These are phyloP conservation scores for Actinopyga echinites DNA, from an alignment of 53 echinoderm and acorn worm genomes.

Conservation along the genomic window DNA sequence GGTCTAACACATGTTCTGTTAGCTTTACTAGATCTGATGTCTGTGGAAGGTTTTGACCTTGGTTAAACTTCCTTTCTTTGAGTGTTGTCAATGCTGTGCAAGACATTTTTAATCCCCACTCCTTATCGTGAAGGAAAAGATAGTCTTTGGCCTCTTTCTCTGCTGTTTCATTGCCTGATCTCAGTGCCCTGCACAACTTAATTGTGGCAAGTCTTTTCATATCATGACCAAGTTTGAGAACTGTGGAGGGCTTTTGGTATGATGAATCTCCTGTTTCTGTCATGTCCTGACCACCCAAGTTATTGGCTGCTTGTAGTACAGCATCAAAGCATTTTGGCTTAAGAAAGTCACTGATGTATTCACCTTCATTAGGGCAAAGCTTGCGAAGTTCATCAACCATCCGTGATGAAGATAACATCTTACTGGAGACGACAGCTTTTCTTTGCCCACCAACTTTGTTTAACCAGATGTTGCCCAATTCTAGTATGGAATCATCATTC, in stretches of 20 bases:
- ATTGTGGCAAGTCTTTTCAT: slow-evolving; percentile 51
- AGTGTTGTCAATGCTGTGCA: slow-evolving; percentile 10
- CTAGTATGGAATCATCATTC: slow-evolving; percentile 57
- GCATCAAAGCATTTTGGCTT: slow-evolving; percentile 60
- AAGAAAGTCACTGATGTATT: slow-evolving; percentile 48
- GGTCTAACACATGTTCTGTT: slow-evolving; percentile 31
- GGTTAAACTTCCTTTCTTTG: neutral
- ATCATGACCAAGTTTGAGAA: slow-evolving; percentile 22
- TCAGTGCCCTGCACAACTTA: slow-evolving; percentile 53
- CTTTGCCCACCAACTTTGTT: slow-evolving; percentile 40
- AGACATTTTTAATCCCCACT: slow-evolving; percentile 55
- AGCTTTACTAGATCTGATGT: slow-evolving; percentile 33
- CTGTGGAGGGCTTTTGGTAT: slow-evolving; percentile 40
- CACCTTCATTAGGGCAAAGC: slow-evolving; percentile 43
- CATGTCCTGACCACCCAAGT: slow-evolving; percentile 46
- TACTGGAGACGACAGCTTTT: slow-evolving; percentile 45
- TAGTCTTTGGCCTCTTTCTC: slow-evolving; percentile 56
- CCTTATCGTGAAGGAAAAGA: slow-evolving; percentile 16
- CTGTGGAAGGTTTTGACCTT: slow-evolving; percentile 31
- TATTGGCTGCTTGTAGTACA: slow-evolving; percentile 52
- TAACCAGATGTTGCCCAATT: slow-evolving; percentile 53
- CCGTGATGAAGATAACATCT: slow-evolving; percentile 58
- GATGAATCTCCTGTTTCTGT: slow-evolving; percentile 9
- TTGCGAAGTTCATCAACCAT: slow-evolving; percentile 44
- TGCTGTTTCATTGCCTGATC: slow-evolving; percentile 15